A percentile compares a stretch with the other conserved stretches of the same genome.
Evolutionary conservation across 1,140 invertebrate genomes (phyloP).

Genomic region (Nebria ingens): DNA sequence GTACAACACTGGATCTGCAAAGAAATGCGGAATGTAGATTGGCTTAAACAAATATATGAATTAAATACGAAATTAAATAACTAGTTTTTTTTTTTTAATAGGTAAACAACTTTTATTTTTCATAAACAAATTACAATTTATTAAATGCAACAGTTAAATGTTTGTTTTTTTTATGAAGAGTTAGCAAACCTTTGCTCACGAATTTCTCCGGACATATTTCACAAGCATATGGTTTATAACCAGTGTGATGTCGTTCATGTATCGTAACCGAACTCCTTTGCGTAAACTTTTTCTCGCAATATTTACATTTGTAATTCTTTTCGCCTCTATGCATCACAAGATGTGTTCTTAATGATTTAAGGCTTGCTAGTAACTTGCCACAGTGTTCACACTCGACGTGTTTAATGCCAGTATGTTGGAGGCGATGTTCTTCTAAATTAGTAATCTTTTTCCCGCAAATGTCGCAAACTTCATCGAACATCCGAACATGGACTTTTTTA

Average conservation of each 20-base stretch:
- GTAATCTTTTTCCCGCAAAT: constrained; percentile 27
- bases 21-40: too few species aligned
- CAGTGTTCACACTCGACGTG: constrained; percentile 33
- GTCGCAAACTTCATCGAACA: constrained; percentile 18
- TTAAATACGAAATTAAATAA: too few species aligned
- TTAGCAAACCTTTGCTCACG: background rate
- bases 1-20: background rate
- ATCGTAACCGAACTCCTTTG: constrained; percentile 16
- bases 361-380: constrained; percentile 15
- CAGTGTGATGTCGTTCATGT: constrained; percentile 34
- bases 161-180: background rate
- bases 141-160: background rate
- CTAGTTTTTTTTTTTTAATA: too few species aligned
- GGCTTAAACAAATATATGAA: too few species aligned
- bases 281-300: constrained; percentile 41
- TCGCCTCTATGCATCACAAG: constrained; percentile 55
- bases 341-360: constrained; percentile 33
- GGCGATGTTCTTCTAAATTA: constrained; percentile 15
- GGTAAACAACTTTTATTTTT: too few species aligned
- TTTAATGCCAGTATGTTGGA: constrained; percentile 27
- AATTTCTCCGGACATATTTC: constrained; percentile 33
- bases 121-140: too few species aligned
- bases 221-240: constrained; percentile 38
- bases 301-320: constrained; percentile 50
- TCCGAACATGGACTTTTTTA: background rate